Conservation (phyloP, 2,113 vertebrate genomes). For the Orientallactaga bullata region DNA sequence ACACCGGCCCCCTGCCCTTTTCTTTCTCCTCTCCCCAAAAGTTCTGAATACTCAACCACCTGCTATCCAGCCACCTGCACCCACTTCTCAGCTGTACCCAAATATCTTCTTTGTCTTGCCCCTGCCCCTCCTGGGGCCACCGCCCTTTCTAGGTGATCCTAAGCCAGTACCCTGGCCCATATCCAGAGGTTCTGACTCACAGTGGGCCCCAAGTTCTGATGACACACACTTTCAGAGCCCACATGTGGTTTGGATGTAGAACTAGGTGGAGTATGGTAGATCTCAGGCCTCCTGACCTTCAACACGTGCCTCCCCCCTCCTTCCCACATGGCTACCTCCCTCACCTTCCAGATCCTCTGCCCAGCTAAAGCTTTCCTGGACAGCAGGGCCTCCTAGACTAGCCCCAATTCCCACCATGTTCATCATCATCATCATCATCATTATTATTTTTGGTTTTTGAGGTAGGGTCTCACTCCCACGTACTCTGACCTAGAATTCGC, state of each 20-base stretch:
- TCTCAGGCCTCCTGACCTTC: too few species aligned
- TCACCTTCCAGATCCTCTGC: background rate
- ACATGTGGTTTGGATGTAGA: rapidly evolving
- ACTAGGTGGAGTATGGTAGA: background rate
- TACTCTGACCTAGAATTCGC: too few species aligned
- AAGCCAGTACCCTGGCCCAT: too few species aligned
- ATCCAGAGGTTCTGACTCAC: background rate
- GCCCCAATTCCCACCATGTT: background rate
- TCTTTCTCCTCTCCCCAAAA: too few species aligned
- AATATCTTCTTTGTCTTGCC: too few species aligned
- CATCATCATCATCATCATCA: too few species aligned
- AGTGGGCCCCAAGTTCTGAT: background rate
- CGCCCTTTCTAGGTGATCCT: background rate
- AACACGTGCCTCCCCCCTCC: rapidly evolving
- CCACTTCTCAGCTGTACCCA: background rate
- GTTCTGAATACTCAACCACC: background rate
- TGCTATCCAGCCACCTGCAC: background rate
- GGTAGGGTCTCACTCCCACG: too few species aligned
- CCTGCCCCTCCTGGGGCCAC: too few species aligned
- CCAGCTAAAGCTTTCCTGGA: background rate
- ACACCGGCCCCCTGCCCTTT: background rate
- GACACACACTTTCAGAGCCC: background rate
- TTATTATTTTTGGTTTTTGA: too few species aligned
- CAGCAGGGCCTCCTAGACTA: background rate
- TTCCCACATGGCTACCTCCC: background rate